These are phyloP conservation scores for Xiphorhynchus elegans DNA, from an alignment of 2,113 vertebrate species.

Conservation along the genomic window DNA sequence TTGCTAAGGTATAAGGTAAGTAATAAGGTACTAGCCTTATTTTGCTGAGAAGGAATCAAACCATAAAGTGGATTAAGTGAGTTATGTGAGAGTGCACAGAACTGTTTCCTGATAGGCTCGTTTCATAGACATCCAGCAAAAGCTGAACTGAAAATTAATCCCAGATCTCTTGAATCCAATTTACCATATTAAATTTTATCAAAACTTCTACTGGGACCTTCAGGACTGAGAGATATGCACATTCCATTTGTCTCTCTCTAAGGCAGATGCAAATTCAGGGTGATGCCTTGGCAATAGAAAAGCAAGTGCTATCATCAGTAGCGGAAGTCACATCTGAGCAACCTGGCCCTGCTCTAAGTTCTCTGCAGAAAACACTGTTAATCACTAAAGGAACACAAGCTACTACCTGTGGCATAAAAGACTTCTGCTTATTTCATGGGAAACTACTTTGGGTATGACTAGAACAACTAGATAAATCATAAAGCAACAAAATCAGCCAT, in stretches of 20 bases:
- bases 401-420: neutral
- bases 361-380: neutral
- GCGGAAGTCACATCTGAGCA: neutral
- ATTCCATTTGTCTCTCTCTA: neutral
- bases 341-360: neutral
- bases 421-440: neutral
- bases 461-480: neutral
- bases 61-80: neutral
- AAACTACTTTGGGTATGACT: neutral
- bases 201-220: neutral
- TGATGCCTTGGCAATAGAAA: neutral
- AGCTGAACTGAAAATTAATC: neutral
- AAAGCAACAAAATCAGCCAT: neutral
- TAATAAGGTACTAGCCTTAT: neutral
- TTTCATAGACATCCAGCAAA: neutral
- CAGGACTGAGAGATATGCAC: neutral
- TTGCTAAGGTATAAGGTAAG: neutral
- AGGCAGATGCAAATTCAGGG: neutral
- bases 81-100: neutral
- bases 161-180: neutral
- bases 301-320: neutral
- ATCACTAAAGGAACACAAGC: neutral
- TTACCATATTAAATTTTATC: neutral
- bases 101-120: neutral
- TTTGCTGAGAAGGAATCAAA: neutral